Conservation (phyloP, 2,888 invertebrate species). For the Shargacucullia verbasci region DNA sequence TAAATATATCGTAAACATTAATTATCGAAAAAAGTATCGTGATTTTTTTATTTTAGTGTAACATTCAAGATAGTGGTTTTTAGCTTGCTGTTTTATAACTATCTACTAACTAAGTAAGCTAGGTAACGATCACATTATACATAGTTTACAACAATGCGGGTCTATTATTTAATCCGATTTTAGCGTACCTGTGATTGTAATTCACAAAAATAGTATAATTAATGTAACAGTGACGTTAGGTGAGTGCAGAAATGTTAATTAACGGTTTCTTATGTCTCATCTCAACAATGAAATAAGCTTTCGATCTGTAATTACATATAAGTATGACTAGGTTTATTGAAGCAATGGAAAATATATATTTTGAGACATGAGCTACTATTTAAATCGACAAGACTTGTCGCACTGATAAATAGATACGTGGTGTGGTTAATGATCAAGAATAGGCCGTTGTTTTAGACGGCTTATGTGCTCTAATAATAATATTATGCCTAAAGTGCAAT, state of each 20-base stretch:
- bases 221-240: conserved; percentile 41
- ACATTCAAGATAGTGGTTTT: conserved; percentile 20
- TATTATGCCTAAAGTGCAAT: conserved; percentile 30
- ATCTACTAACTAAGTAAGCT: conserved; percentile 15
- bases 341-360: conserved; percentile 17
- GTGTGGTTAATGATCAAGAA: conserved; percentile 23
- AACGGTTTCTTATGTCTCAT: conserved; percentile 55
- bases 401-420: conserved; percentile 26
- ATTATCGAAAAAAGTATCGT: conserved; percentile 9
- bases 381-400: conserved; percentile 14
- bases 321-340: conserved; percentile 36
- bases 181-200: conserved; percentile 60
- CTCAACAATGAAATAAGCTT: conserved; percentile 60
- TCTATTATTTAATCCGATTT: conserved; percentile 9
- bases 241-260: conserved; percentile 31
- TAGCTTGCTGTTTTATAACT: conserved; percentile 26
- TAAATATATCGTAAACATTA: neutral
- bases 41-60: conserved; percentile 18
- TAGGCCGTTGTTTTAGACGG: conserved; percentile 32
- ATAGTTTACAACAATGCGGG: conserved; percentile 4
- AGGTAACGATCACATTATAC: conserved; percentile 15
- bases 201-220: conserved; percentile 53
- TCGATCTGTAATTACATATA: conserved; percentile 61
- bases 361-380: conserved; percentile 17
- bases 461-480: conserved; percentile 31